Percentiles rank a stretch among this genome's conserved stretches.
phyloP scores from a whole-genome alignment of 2,797 vertebrate species.

The Molothrus ater region DNA sequence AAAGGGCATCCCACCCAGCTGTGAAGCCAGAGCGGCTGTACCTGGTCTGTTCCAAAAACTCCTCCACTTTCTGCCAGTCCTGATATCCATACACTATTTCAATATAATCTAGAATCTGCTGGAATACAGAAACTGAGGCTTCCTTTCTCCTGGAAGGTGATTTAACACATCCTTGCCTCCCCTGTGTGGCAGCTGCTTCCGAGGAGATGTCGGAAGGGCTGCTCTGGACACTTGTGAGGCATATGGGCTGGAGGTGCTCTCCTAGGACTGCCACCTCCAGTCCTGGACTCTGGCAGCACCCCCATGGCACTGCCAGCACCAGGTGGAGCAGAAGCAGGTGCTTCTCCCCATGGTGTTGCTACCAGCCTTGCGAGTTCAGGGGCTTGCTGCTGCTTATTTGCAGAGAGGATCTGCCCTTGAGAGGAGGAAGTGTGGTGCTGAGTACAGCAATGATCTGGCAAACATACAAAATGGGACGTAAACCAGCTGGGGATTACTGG shows the following conservation, averaged over 20 bases:
- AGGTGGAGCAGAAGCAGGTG: not conserved
- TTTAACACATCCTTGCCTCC: not conserved
- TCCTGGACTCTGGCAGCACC: too few species aligned
- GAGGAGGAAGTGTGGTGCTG: not conserved
- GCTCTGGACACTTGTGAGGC: not conserved
- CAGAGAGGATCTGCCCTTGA: not conserved
- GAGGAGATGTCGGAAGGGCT: not conserved
- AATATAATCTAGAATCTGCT: not conserved
- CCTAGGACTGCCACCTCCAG: too few species aligned
- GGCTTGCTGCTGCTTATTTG: not conserved
- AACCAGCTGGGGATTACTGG: slow-evolving; percentile 44
- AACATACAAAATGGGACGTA: not conserved
- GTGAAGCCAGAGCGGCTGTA: accelerated
- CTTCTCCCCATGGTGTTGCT: accelerated
- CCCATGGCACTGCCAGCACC: accelerated
- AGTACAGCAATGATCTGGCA: not conserved
- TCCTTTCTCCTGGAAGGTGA: not conserved
- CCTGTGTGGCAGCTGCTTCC: accelerated
- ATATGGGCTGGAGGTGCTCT: accelerated
- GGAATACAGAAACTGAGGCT: not conserved
- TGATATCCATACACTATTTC: not conserved
- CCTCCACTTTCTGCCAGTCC: not conserved
- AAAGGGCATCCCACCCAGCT: accelerated
- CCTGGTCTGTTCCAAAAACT: not conserved
- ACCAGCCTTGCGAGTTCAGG: accelerated